These are phyloP conservation scores for Drosophila rufa DNA, from an alignment of 1,140 invertebrate genomes.

Conservation along the genomic window DNA sequence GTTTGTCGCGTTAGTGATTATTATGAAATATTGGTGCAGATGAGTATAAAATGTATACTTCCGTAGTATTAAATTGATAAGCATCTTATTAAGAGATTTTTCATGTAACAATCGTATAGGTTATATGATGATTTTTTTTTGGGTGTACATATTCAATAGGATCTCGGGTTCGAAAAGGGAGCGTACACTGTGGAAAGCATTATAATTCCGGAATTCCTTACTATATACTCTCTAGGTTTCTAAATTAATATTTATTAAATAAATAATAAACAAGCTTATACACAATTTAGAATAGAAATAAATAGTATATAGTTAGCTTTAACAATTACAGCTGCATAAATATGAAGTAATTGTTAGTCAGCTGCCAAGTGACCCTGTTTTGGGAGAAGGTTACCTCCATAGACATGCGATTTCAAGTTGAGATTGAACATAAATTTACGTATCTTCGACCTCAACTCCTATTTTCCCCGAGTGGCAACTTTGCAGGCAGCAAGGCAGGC, in stretches of 20 bases:
- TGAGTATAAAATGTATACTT: too few species aligned
- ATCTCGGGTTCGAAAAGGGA: neutral
- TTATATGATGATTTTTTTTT: too few species aligned
- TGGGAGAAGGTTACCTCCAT: neutral
- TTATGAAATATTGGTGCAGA: too few species aligned
- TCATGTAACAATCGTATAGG: too few species aligned
- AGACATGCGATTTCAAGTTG: neutral
- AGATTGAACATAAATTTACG: conserved; percentile 1
- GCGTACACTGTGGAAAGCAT: neutral
- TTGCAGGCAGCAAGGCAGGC: conserved; percentile 6
- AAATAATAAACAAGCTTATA: too few species aligned
- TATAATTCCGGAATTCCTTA: too few species aligned
- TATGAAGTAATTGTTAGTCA: neutral
- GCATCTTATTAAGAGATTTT: too few species aligned
- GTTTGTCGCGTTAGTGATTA: too few species aligned
- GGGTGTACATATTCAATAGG: neutral
- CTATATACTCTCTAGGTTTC: too few species aligned
- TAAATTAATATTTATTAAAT: neutral
- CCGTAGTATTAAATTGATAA: too few species aligned
- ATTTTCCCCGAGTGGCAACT: conserved; percentile 3
- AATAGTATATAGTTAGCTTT: neutral
- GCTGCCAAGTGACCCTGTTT: conserved; percentile 8
- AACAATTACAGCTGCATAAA: neutral
- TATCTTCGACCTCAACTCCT: neutral
- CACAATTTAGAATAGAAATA: neutral